These are phyloP conservation scores for Entomobrya multifasciata DNA, from an alignment of 2,888 invertebrate species.

Conservation along the genomic window DNA sequence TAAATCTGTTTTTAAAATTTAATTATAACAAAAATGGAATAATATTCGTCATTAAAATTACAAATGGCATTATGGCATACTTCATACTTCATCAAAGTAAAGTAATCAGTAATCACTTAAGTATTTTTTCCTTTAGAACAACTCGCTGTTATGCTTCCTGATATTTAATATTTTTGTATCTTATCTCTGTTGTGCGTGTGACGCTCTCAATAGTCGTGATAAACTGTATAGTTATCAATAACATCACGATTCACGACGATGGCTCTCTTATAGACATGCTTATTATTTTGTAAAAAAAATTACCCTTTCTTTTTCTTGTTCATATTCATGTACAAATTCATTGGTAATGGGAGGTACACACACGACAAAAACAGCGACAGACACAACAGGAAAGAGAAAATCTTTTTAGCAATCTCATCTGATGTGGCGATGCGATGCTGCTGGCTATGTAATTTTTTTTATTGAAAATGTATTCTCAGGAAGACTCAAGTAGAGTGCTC, in stretches of 20 bases:
- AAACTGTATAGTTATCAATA: constrained; percentile 38
- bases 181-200: background rate
- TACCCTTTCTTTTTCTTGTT: background rate
- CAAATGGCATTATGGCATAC: too few relatives aligned
- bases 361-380: background rate
- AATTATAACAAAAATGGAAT: constrained; percentile 35
- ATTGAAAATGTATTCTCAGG: too few relatives aligned
- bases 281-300: background rate
- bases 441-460: too few relatives aligned
- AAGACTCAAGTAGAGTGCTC: too few relatives aligned
- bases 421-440: too few relatives aligned
- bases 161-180: background rate
- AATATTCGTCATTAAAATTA: background rate
- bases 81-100: background rate
- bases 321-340: too few relatives aligned
- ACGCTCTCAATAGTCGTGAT: constrained; percentile 34
- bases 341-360: background rate
- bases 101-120: background rate
- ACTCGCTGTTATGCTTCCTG: background rate
- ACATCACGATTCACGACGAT: constrained; percentile 37
- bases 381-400: constrained; percentile 16
- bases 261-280: background rate
- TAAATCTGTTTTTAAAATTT: constrained; percentile 44
- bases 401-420: too few relatives aligned
- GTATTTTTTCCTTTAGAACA: background rate